Evolutionary conservation across 23 tunicate genomes (phyloP).

Genomic region (Ascidia mentula): DNA sequence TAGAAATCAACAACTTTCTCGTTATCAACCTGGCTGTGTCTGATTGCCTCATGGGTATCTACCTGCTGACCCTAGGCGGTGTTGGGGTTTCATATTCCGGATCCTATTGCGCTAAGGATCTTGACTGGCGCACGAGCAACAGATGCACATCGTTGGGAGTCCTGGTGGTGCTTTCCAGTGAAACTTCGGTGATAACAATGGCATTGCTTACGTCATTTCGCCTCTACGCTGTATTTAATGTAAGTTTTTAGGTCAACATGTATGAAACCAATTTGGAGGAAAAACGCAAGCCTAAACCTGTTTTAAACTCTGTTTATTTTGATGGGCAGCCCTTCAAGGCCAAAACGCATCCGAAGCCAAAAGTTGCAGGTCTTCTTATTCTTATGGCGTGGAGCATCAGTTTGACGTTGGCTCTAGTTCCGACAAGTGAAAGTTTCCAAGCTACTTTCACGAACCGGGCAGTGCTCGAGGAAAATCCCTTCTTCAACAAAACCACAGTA

Average conservation of each 20-base stretch:
- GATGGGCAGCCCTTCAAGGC: not conserved
- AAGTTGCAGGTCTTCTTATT: not conserved
- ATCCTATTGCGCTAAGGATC: not conserved
- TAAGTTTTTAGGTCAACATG: not conserved
- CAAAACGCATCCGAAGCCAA: not conserved
- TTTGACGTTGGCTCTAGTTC: not conserved
- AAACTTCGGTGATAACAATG: not conserved
- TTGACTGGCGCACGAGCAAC: not conserved
- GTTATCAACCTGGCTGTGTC: not conserved
- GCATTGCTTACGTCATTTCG: slow-evolving; percentile 1
- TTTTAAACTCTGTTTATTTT: no score
- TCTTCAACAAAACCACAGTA: not conserved
- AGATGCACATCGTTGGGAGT: not conserved
- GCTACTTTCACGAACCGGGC: not conserved
- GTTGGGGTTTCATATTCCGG: not conserved
- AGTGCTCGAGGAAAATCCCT: not conserved
- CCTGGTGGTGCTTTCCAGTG: not conserved
- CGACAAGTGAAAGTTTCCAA: not conserved
- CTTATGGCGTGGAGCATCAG: not conserved
- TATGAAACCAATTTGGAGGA: not conserved
- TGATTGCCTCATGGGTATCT: not conserved
- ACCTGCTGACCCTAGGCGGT: not conserved
- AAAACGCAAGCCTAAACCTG: not conserved
- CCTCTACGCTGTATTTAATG: not conserved
- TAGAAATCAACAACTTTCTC: not conserved